Evolutionary conservation across 2,113 vertebrate genomes (phyloP).

Genomic region (Xenus cinereus): DNA sequence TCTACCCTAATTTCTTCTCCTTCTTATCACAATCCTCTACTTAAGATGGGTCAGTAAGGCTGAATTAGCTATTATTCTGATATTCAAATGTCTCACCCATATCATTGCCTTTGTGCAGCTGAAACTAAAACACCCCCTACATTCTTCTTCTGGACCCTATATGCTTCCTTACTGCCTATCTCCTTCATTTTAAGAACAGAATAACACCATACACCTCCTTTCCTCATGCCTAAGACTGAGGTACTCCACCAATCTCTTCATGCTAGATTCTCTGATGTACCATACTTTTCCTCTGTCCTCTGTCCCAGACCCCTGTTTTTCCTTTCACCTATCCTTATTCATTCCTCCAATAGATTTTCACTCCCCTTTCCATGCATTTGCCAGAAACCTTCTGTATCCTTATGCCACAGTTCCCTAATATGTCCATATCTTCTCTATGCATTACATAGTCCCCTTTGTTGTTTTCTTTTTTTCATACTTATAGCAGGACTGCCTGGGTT

Average conservation of each 20-base stretch:
- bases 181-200: background rate
- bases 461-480: background rate
- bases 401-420: background rate
- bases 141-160: background rate
- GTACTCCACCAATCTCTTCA: background rate
- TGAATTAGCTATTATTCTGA: background rate
- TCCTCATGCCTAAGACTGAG: background rate
- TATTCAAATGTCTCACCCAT: background rate
- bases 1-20: background rate
- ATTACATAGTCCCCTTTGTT: background rate
- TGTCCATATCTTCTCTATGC: rapidly evolving
- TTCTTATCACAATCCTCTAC: background rate
- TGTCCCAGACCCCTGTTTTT: background rate
- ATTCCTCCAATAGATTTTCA: background rate
- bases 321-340: background rate
- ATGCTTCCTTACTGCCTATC: background rate
- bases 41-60: background rate
- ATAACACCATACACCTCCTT: background rate
- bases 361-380: background rate
- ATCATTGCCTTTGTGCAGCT: background rate
- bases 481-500: background rate
- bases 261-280: background rate
- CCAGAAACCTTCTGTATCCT: background rate
- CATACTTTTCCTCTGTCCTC: background rate
- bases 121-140: background rate